These are phyloP conservation scores for Linnaemya tessellans DNA, from an alignment of 2,888 invertebrate species.

Conservation along the genomic window DNA sequence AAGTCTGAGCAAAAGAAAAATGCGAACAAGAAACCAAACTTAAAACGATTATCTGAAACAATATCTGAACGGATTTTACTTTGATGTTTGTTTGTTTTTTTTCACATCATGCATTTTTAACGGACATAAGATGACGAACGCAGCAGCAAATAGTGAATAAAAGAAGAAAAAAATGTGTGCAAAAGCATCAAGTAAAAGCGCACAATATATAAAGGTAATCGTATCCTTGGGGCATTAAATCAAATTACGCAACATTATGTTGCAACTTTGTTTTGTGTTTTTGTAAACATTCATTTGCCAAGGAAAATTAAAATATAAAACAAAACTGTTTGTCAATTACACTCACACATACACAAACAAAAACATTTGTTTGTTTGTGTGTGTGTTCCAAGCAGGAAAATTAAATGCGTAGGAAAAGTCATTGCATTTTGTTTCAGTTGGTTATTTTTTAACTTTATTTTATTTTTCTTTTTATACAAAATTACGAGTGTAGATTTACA, in stretches of 20 bases:
- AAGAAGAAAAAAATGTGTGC: background rate
- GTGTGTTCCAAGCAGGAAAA: constrained; percentile 14
- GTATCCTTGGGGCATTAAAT: constrained; percentile 58
- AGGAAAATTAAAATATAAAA: background rate
- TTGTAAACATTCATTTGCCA: constrained; percentile 29
- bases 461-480: too few species aligned
- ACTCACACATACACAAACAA: too few species aligned
- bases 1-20: background rate
- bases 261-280: constrained; percentile 44
- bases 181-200: constrained; percentile 21
- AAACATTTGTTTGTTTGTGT: too few species aligned
- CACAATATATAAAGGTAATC: constrained; percentile 51
- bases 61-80: constrained; percentile 55
- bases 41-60: constrained; percentile 37
- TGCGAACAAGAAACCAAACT: background rate
- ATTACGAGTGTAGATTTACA: too few species aligned
- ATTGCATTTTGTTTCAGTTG: background rate
- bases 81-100: constrained; percentile 48
- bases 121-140: constrained; percentile 61
- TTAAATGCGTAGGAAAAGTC: constrained; percentile 6
- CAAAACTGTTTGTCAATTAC: constrained; percentile 34
- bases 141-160: constrained; percentile 26
- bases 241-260: constrained; percentile 64
- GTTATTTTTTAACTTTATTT: too few species aligned
- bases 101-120: constrained; percentile 42